Base-by-base conservation (phyloP, 2,113 vertebrate species). In the Alethe castanea region DNA sequence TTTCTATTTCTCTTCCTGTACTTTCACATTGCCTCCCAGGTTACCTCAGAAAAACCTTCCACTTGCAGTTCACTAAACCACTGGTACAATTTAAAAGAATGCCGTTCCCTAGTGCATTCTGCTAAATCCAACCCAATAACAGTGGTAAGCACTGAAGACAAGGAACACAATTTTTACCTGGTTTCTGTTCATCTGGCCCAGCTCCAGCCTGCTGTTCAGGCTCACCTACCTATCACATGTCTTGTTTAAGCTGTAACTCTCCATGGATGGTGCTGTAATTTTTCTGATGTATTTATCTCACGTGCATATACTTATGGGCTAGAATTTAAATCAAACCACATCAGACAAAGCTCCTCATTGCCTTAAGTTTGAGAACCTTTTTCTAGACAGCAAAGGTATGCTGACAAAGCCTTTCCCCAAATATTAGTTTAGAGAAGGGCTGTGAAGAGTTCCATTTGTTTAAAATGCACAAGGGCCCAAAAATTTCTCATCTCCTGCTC, bases 41-140 rank as follows among this genome's bases (percentile, higher is more conserved):
- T 52, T 57, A 70, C 8, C 5, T 29, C 45, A 53, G n/a, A 65
- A 83, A 83, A 83, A 47, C 3, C n/a, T 70, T 86, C 40, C 12
- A 61, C 40, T 65, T 56, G 36, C 54, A 77, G 65, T n/a, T 61
- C 36, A 40, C 35, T 33, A 66, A 85, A 53, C 31, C 7, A 24
- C 19, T 15, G 9, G 31, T 59, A 22, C 20, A 23, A 9, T 33
- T 48, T 14, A 47, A 56, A 64, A 72, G 9, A 7, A 23, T 8
- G 6, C 5, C 0, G 0, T 56, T 88, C 35, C 20, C 33, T 29
- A 60, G 19, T 0, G 0, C 26, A 17, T 15, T n/a, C 45, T 36
- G 16, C 4, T 28, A 61, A 53, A n/a, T 81, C 25, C 24, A 52
- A 16, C 10, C 6, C 33, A 45, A 0, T 38, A 59, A 52, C 14